Conservation (phyloP, 1,140 invertebrate genomes). For the Euglossa dilemma region DNA sequence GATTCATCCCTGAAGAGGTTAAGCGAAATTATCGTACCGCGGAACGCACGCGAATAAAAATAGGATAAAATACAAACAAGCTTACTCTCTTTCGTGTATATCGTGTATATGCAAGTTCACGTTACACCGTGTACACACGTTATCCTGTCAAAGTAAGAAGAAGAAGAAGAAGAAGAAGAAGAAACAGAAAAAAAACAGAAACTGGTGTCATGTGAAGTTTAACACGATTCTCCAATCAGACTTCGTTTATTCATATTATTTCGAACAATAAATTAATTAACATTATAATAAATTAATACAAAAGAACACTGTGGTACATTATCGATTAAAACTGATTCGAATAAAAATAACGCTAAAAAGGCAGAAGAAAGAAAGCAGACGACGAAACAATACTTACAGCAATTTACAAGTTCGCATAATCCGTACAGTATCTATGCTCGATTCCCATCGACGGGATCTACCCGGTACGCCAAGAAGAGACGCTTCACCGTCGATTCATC, state of each 20-base stretch:
- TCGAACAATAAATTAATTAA: constrained; percentile 45
- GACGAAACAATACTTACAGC: constrained; percentile 38
- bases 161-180: background rate
- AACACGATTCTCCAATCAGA: constrained; percentile 33
- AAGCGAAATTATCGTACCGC: no score
- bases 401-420: constrained; percentile 34
- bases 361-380: constrained; percentile 24
- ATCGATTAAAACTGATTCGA: constrained; percentile 26
- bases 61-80: no score
- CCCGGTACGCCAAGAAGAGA: background rate
- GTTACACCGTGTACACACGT: background rate
- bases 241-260: constrained; percentile 34
- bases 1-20: no score
- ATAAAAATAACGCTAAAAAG: constrained; percentile 16
- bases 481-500: background rate
- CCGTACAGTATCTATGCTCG: background rate
- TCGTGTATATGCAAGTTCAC: background rate
- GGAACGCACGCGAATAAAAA: no score
- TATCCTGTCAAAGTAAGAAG: background rate
- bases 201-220: constrained; percentile 22
- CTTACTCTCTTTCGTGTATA: background rate
- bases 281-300: constrained; percentile 46
- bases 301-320: constrained; percentile 40
- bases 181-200: background rate
- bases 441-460: background rate